Conservation (phyloP, 2,113 vertebrate genomes). For the Vidua chalybeata region DNA sequence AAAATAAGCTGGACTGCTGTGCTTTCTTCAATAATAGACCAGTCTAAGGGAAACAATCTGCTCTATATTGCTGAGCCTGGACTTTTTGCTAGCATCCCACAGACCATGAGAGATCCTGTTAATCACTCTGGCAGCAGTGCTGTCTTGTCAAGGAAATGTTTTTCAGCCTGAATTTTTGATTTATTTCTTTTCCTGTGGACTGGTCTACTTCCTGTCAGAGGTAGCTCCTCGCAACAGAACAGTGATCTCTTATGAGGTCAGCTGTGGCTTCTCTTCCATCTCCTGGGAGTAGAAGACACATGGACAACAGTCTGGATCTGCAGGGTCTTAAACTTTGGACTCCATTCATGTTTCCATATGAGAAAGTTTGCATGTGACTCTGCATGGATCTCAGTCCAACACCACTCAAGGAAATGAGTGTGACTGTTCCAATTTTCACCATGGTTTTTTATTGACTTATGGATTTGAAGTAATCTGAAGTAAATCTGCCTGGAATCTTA, state of each 20-base stretch:
- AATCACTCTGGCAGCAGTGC: not conserved
- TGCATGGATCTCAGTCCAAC: not conserved
- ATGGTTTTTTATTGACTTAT: not conserved
- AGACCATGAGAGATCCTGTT: not conserved
- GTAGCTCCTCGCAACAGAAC: not conserved
- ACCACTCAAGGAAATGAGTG: not conserved
- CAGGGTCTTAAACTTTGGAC: not conserved
- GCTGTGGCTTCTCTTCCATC: not conserved
- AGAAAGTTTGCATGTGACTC: not conserved
- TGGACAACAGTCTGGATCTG: not conserved
- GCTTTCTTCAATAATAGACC: constrained; percentile 8
- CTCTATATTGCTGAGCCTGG: not conserved
- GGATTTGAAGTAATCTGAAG: not conserved
- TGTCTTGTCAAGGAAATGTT: not conserved
- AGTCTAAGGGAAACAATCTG: not conserved
- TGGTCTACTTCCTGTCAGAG: not conserved
- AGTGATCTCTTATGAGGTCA: not conserved
- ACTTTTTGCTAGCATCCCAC: not conserved
- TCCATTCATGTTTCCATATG: not conserved
- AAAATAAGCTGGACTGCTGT: constrained; percentile 28
- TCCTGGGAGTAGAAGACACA: not conserved
- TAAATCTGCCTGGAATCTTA: not conserved
- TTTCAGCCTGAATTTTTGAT: not conserved
- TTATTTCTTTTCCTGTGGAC: not conserved
- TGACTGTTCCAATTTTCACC: not conserved